These are phyloP conservation scores for Rhodophaea formosa DNA, from an alignment of 2,888 invertebrate genomes.

Conservation along the genomic window DNA sequence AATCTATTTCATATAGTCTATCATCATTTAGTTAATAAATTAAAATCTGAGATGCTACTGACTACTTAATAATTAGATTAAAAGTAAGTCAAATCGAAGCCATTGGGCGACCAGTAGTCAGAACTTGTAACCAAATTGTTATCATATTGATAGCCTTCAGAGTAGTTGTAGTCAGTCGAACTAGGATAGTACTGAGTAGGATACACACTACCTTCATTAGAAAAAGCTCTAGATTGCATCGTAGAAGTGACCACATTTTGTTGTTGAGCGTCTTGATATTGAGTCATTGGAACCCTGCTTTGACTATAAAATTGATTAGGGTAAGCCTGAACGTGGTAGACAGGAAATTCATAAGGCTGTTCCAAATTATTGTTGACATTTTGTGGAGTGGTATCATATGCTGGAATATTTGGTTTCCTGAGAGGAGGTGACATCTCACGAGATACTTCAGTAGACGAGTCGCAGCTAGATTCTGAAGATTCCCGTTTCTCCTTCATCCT, in stretches of 20 bases:
- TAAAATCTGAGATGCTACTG: not conserved
- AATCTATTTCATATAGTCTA: conserved; percentile 7
- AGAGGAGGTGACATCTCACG: conserved; percentile 25
- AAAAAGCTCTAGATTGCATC: conserved; percentile 22
- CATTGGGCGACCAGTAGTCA: conserved; percentile 30
- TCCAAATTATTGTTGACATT: not conserved
- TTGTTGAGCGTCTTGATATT: not conserved
- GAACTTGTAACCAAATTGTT: conserved; percentile 8
- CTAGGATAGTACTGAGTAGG: conserved; percentile 49
- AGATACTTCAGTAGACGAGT: conserved; percentile 42
- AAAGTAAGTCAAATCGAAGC: conserved; percentile 31
- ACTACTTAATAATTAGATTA: conserved; percentile 10
- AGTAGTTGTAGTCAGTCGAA: conserved; percentile 23
- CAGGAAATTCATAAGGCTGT: conserved; percentile 7
- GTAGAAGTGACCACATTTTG: not conserved
- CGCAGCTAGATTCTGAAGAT: conserved; percentile 49
- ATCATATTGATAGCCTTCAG: conserved; percentile 16
- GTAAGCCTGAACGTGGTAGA: not conserved
- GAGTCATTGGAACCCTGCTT: not conserved
- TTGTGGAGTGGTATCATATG: not conserved
- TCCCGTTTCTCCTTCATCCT: conserved; percentile 87
- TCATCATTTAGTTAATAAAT: not conserved
- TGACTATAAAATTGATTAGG: not conserved
- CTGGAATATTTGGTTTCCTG: not conserved
- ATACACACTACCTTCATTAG: conserved; percentile 37